phyloP scores from a whole-genome alignment of 2,797 vertebrate genomes.

The Peromyscus attwateri region DNA sequence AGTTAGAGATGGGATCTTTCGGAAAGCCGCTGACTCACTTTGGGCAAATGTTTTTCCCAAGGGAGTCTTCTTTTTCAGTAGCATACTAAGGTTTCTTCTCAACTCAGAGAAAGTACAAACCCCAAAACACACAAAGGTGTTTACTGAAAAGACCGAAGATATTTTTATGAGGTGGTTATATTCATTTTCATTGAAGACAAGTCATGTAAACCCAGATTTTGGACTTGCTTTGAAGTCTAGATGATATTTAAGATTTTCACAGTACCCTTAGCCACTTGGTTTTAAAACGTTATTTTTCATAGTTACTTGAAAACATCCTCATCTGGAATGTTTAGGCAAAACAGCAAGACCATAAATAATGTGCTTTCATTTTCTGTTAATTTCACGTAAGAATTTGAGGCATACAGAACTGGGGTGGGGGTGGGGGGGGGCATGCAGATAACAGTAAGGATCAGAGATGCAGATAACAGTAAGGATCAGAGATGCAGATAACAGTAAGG shows the following conservation, averaged over 20 bases:
- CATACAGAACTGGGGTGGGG: not conserved
- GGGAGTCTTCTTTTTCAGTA: not conserved
- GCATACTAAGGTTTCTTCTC: not conserved
- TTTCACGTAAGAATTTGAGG: not conserved
- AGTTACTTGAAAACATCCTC: not conserved
- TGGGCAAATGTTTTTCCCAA: not conserved
- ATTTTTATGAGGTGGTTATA: not conserved
- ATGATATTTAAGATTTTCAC: constrained; percentile 66
- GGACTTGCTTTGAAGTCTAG: constrained; percentile 68
- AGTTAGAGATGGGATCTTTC: not conserved
- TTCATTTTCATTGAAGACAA: not conserved
- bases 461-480: no score
- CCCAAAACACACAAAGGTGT: not conserved
- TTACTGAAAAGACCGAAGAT: not conserved
- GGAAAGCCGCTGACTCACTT: not conserved
- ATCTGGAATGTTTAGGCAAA: constrained; percentile 28
- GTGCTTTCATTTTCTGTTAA: not conserved
- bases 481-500: not conserved
- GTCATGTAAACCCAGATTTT: not conserved
- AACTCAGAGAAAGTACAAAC: not conserved
- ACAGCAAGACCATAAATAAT: not conserved
- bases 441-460: accelerated
- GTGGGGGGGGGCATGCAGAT: not conserved
- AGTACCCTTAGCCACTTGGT: constrained; percentile 59
- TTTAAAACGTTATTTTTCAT: constrained; percentile 57